A percentile compares a stretch with the other conserved stretches of the same genome.
Conservation (phyloP, 2,888 invertebrate genomes). For the Orchesella flavescens region DNA sequence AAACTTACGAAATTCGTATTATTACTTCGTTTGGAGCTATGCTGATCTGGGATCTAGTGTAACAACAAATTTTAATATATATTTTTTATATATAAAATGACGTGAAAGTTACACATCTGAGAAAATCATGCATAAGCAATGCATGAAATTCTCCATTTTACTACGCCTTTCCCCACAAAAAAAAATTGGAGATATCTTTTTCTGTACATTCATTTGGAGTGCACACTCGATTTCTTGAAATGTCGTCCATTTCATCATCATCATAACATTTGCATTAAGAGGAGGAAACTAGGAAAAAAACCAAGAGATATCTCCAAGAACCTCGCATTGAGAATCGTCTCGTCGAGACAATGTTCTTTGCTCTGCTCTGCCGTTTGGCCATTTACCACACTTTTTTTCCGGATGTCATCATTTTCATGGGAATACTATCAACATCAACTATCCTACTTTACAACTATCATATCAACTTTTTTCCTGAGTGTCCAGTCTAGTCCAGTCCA, state of each 20-base stretch:
- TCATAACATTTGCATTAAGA: constrained; percentile 71
- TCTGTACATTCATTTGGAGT: constrained; percentile 14
- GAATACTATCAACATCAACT: not conserved
- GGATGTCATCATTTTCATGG: constrained; percentile 71
- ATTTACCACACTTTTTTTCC: constrained; percentile 70
- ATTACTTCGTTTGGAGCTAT: too few relatives aligned
- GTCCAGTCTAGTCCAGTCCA: not conserved
- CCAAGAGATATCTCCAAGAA: constrained; percentile 18
- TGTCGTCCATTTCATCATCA: constrained; percentile 69
- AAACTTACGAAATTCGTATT: too few relatives aligned
- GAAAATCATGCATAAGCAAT: not conserved
- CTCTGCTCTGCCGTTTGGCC: constrained; percentile 57
- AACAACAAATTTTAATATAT: too few relatives aligned
- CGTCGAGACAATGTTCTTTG: constrained; percentile 64
- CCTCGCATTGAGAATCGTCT: constrained; percentile 21
- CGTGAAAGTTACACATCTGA: too few relatives aligned
- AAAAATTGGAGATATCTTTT: not conserved
- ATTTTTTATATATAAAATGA: too few relatives aligned
- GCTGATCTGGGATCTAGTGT: too few relatives aligned
- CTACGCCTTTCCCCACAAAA: not conserved
- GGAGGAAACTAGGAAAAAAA: constrained; percentile 67
- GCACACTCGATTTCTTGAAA: constrained; percentile 54
- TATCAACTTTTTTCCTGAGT: not conserved
- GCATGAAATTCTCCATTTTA: not conserved
- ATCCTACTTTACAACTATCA: too few relatives aligned